Evolutionary conservation across 2,113 vertebrate genomes (phyloP), one percentile per base, ranked within the genome.

Genomic region (Podarcis cretensis): DNA sequence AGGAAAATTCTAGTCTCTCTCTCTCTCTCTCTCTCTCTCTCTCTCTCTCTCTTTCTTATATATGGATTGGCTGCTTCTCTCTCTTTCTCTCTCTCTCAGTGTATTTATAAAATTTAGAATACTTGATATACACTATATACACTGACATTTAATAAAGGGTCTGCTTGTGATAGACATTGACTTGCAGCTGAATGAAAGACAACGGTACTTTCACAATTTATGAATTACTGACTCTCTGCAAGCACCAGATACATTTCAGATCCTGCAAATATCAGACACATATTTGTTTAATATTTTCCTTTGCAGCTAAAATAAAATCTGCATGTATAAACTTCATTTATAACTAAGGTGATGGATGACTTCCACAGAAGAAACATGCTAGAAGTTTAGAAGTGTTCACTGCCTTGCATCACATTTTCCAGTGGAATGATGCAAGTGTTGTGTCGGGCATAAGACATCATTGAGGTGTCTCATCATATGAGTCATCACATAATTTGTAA

Each of bases 161-260:
- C 77, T 83, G 48, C 79, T 78, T 92, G 88, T 86, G 90, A 91
- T 92, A 89, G 90, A 16, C n/a, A 82, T 89, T 87, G 48, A 54
- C 85, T 12, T 88, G 37, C 90, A 89, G 89, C 43, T 89, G 25
- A 75, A 87, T 81, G 23, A 66, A 91, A 93, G 87, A 27, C 18
- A 92, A 59, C 54, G 65, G 59, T 18, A 35, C 88, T 12, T 84
- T 89, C 35, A 83, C 75, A 35, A 83, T 77, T 89, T 63, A 5
- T 87, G 68, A 59, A 54, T 90, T 92, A 81, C 54, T 85, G 1
- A n/a, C n/a, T 86, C 9, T 63, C 0, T 86, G 40, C 32, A 21
- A 89, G 25, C 89, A 69, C 57, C 6, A 68, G 30, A 69, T 69
- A 3, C 30, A 54, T 37, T 57, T 14, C 54, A 30, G 23, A 6